Base-by-base conservation (phyloP, 2,113 vertebrate genomes). In the Caloenas nicobarica region DNA sequence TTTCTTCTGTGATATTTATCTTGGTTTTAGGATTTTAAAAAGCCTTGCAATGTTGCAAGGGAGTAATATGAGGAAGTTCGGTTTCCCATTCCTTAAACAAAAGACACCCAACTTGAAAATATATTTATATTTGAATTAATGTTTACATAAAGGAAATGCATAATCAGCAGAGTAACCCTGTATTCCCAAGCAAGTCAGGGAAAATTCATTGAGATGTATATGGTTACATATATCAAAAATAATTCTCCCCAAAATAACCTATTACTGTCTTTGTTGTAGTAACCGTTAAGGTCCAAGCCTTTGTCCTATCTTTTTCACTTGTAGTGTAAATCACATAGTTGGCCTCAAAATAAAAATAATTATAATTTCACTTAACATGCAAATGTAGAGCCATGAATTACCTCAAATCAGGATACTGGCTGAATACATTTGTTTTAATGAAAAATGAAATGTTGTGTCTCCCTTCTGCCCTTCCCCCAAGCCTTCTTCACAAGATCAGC, bases 1-100 rank as follows among this genome's bases (percentile, higher is more conserved):
- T 98, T 97, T 95, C 89, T 90, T 95, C 91, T 57, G 50, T 85
- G 61, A 48, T 68, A 97, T 95, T 97, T 97, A 89, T 95, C 69
- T 81, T 83, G 29, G 10, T 68, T 91, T 92, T 42, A 84, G 73
- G 85, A 60, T 86, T 93, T 91, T 34, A 56, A 91, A 79, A 93
- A 89, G 13, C 28, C 68, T 93, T 66, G 34, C 42, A 29, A 1
- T 88, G 50, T 23, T 94, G 42, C 65, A 96, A 95, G 65, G 76
- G 84, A 60, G 54, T 46, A 88, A 68, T 91, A 66, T 78, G 62
- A 93, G 23, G 24, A 95, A 96, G n/a, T 64, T 97, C 38, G 68
- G 42, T 79, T 96, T 96, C 83, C 89, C 61, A 33, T 87, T 88
- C 58, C 81, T 85, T 92, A 91, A 72, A 60, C 24, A 72, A 72